Evolutionary conservation across 2,888 invertebrate species (phyloP).

Genomic region (Tetragonisca angustula): DNA sequence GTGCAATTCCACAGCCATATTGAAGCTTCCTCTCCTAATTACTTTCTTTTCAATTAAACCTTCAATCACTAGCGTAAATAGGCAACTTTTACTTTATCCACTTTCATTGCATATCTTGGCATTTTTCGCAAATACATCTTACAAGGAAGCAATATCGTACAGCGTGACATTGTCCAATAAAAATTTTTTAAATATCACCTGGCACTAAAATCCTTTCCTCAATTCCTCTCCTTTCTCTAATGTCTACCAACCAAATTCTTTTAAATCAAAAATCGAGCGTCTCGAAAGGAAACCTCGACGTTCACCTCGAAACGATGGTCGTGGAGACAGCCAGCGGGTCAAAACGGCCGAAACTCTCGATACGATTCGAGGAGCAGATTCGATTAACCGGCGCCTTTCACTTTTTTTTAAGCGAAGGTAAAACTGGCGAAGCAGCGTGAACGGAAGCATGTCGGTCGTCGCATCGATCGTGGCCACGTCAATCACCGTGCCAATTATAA

Average conservation of each 20-base stretch:
- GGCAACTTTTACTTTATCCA: no score
- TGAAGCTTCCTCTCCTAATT: no score
- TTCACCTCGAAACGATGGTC: background rate
- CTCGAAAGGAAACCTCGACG: background rate
- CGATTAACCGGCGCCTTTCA: slow-evolving; percentile 39
- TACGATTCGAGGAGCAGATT: slow-evolving; percentile 22
- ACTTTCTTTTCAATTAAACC: no score
- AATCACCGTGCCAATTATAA: slow-evolving; percentile 54
- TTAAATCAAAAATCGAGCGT: background rate
- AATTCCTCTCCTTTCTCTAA: background rate
- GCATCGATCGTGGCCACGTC: slow-evolving; percentile 31
- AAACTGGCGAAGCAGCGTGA: slow-evolving; percentile 24
- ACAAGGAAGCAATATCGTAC: no score
- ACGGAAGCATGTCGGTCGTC: slow-evolving; percentile 23
- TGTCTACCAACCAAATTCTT: background rate
- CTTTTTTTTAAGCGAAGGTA: slow-evolving; percentile 28
- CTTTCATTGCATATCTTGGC: no score
- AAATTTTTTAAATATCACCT: no score
- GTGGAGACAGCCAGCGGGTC: background rate
- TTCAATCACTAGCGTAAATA: no score
- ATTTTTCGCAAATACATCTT: no score
- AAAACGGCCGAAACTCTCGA: background rate
- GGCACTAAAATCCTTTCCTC: background rate
- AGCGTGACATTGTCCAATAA: no score
- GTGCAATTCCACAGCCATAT: no score